These are phyloP conservation scores for Zosterops lateralis DNA, from an alignment of 2,113 vertebrate genomes.

Conservation along the genomic window DNA sequence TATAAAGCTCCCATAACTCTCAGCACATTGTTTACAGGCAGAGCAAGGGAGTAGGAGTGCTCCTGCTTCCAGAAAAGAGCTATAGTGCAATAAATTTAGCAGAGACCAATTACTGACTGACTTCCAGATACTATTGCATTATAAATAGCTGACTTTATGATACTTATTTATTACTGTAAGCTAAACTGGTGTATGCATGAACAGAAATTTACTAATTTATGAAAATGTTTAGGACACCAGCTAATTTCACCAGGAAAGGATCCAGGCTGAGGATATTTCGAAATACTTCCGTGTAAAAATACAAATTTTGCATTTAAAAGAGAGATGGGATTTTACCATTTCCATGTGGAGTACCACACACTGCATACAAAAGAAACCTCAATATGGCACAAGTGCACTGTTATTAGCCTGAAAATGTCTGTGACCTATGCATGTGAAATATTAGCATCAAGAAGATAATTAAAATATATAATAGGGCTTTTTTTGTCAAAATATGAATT, in stretches of 20 bases:
- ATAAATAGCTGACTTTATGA: background rate
- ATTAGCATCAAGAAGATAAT: background rate
- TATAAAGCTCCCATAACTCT: background rate
- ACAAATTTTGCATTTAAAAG: background rate
- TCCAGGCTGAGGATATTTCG: background rate
- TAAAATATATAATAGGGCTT: background rate
- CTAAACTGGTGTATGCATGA: background rate
- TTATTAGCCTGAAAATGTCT: background rate
- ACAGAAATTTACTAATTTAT: background rate
- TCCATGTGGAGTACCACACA: rapidly evolving
- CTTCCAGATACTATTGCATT: background rate
- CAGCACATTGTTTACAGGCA: background rate
- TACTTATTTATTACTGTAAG: background rate
- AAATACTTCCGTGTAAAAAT: background rate
- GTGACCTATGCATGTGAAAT: background rate
- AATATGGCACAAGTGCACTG: background rate
- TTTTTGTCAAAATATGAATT: background rate
- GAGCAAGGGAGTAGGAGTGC: background rate
- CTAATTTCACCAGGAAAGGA: background rate
- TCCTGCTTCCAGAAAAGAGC: background rate
- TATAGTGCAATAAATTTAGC: background rate
- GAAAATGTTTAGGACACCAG: background rate
- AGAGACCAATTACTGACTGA: background rate
- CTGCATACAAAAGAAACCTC: background rate
- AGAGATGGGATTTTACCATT: background rate